These are phyloP conservation scores for Lymantria dispar DNA, from an alignment of 2,888 invertebrate genomes.

Conservation along the genomic window DNA sequence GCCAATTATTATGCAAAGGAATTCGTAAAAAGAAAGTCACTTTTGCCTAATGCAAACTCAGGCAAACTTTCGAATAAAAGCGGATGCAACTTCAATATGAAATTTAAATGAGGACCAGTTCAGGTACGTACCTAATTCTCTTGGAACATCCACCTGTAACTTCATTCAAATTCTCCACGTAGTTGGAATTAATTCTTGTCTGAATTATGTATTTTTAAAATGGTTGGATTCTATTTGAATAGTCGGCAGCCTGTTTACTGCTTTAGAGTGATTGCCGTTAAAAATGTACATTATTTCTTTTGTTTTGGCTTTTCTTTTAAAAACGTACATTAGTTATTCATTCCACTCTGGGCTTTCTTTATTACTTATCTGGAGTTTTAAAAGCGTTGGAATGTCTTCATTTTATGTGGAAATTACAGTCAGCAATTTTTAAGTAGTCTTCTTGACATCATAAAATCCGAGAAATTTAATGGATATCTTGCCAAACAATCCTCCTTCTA, in stretches of 20 bases:
- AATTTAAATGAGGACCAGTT: slow-evolving; percentile 56
- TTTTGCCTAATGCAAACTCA: slow-evolving; percentile 37
- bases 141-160: slow-evolving; percentile 48
- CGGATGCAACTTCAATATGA: slow-evolving; percentile 57
- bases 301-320: not conserved
- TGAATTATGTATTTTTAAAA: slow-evolving; percentile 57
- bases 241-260: slow-evolving; percentile 9
- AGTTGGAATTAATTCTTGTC: slow-evolving; percentile 47
- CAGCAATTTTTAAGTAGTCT: no score
- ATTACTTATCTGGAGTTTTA: not conserved
- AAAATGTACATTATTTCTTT: not conserved
- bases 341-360: not conserved
- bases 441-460: no score
- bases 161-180: slow-evolving; percentile 45
- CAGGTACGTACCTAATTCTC: slow-evolving; percentile 45
- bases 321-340: not conserved
- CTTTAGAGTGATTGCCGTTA: not conserved
- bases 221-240: slow-evolving; percentile 35
- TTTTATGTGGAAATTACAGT: no score
- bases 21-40: slow-evolving; percentile 41
- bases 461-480: no score
- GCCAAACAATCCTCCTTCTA: no score
- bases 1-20: slow-evolving; percentile 43
- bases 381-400: no score
- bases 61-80: slow-evolving; percentile 42